Percentiles rank a stretch among this genome's conserved stretches.
Conservation (phyloP, 2,113 vertebrate genomes). For the Bubo scandiacus region DNA sequence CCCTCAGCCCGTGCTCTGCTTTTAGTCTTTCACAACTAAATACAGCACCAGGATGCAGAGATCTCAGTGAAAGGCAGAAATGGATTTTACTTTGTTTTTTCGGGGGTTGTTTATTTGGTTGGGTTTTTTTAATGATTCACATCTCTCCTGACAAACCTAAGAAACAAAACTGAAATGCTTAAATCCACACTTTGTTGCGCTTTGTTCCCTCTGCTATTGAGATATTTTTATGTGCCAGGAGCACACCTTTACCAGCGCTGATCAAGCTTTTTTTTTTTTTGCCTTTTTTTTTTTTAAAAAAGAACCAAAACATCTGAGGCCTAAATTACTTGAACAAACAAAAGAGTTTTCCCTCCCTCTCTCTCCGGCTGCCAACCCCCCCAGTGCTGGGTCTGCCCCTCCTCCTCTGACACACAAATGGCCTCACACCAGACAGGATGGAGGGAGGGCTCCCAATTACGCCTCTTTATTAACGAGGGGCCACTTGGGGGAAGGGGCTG, state of each 20-base stretch:
- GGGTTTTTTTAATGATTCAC: background rate
- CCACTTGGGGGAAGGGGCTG: background rate
- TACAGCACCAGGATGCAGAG: accelerated
- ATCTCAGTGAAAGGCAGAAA: background rate
- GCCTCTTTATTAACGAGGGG: conserved; percentile 1
- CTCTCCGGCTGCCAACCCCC: background rate
- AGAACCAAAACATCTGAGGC: background rate
- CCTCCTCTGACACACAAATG: background rate
- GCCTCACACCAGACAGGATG: background rate
- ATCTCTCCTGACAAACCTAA: background rate
- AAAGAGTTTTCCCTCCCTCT: background rate
- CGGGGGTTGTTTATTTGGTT: background rate
- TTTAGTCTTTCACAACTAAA: background rate
- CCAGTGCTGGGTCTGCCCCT: background rate
- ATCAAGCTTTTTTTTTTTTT: background rate
- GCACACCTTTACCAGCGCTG: background rate
- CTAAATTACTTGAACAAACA: conserved; percentile 40
- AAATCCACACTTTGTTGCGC: background rate
- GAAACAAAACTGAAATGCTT: background rate
- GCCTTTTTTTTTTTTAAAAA: background rate
- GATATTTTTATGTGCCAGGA: background rate
- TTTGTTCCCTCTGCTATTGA: background rate
- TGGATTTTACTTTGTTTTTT: background rate
- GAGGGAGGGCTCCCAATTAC: conserved; percentile 13
- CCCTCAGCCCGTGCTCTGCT: accelerated